Evolutionary conservation across 2,888 invertebrate species (phyloP), one percentile per base, ranked within the genome.

Genomic region (Thecocarcelia acutangulata): DNA sequence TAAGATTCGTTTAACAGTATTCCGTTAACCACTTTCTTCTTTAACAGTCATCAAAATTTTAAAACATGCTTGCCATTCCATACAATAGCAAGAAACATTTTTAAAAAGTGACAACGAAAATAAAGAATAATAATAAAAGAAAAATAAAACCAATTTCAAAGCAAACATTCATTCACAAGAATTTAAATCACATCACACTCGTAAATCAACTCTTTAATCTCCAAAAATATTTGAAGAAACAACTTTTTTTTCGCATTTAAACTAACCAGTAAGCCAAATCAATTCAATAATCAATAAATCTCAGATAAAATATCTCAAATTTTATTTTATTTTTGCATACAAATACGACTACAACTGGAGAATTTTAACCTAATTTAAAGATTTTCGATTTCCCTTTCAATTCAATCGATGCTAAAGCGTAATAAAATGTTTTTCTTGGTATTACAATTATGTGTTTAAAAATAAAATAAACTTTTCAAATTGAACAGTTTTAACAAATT

Each of bases 11-110:
- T 64, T n/a, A 56, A 74, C 33, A 46, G 56, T 56, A 56, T 48
- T 28, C 42, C 58, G 66, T 75, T 75, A 42, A 75, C 50, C 40
- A 75, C 75, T 75, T 75, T 66, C 66, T 58, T 58, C 48, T 50
- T 40, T 68, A 19, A 50, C 42, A 56, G 11, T 58, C 42, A 58
- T 33, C 17, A 17, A 64, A 56, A 58, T 40, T 48, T 48, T 0
- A 48, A 19, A 28, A 42, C 40, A 63, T 58, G 58, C 48, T 59
- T 58, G 8, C 12, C 12, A 46, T 44, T 6, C 19, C 12, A 19
- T 11, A 28, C 1, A 33, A 33, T 33, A 8, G 21, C 37, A 33
- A 59, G 4, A 33, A 72, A 37, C 46, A 13, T 44, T 21, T 42
- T 58, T 24, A 24, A 59, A 59, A 59, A 37, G 9, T 33, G 24